Evolutionary conservation across 2,888 invertebrate genomes (phyloP), one percentile per base, ranked within the genome.

Genomic region (Mythimna pallens): DNA sequence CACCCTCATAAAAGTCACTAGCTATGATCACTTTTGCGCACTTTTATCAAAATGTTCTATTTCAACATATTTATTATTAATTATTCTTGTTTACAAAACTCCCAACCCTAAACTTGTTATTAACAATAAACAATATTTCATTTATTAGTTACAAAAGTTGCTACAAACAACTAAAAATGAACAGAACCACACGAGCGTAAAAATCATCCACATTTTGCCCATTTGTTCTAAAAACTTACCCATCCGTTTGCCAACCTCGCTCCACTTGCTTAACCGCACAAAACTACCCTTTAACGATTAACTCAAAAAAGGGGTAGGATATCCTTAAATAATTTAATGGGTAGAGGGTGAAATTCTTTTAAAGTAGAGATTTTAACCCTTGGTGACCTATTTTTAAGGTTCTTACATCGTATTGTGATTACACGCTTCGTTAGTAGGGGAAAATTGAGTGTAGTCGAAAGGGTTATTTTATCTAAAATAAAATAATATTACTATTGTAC

Each of bases 381-480:
- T 55, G 1, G 10, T 80, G 77, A 80, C 80, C 80, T 77, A 80
- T 73, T 62, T 80, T 80, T 65, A 57, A 70, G 55, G 9, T 25
- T 76, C 58, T 47, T 43, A 17, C n/a, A 64, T 62, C 71, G 80
- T 9, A 20, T 25, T 72, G 40, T 63, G 25, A 63, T 76, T 62
- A 68, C 65, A 9, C 47, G 71, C 50, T 1, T 65, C 71, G 58
- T 0, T 63, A 40, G 63, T 66, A 65, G 65, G 65, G 40, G 67
- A 61, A 40, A 40, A 50, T 47, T 25, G 43, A 7, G 9, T 63
- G 30, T 34, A 47, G 40, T 55, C 25, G 20, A 3, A 4, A 22
- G 47, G 54, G 54, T 25, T 12, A 4, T 25, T 63, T 62, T 36
- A 36, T 47, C 10, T 58, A 8, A 47, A 12, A 30, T 62, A 59